Base-by-base conservation (phyloP, 2,888 invertebrate species). In the Heliconius aoede region DNA sequence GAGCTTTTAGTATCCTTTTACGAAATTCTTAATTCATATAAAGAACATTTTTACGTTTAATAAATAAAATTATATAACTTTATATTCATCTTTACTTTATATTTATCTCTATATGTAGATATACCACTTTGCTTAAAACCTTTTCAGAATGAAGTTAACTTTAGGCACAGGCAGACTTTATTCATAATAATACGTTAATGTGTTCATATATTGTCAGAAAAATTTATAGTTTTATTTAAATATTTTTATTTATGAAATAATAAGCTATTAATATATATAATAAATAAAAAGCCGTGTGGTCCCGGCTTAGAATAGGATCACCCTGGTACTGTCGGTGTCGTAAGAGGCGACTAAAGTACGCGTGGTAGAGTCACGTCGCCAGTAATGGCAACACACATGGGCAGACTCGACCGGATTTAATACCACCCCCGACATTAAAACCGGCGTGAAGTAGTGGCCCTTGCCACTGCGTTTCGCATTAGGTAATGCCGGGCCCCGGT, bases 1-100 rank as follows among this genome's bases (percentile, higher is more conserved):
- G 55, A 36, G 71, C 74, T 75, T 36, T 75, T 64, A 62, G n/a
- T 18, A 64, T 64, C 64, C 32, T 55, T 55, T 64, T 55, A 28
- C n/a, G 15, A 30, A 51, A 69, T 51, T 51, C 51, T 24, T 55
- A 30, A 69, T 32, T 51, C 62, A 74, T 74, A 30, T 36, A 24
- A 24, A 36, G 64, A 64, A 64, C 9, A 13, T 30, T 71, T 55
- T 55, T 9, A 32, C 46, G n/a, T 32, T 24, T 32, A 32, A 11
- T 32, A 32, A 71, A 55, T 71, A 71, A 58, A n/a, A 32, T 32
- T 30, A 51, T 58, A 30, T 18, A 30, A 30, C 30, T 69, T 30
- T 68, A 46, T 4, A 32, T n/a, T 64, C 21, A 46, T n/a, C 51
- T 21, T 8, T 55, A 18, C 21, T n/a, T 30, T 68, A 46, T 4